Conservation (phyloP, 53 echinoderm and acorn worm species). For the Paelopatides confundens region DNA sequence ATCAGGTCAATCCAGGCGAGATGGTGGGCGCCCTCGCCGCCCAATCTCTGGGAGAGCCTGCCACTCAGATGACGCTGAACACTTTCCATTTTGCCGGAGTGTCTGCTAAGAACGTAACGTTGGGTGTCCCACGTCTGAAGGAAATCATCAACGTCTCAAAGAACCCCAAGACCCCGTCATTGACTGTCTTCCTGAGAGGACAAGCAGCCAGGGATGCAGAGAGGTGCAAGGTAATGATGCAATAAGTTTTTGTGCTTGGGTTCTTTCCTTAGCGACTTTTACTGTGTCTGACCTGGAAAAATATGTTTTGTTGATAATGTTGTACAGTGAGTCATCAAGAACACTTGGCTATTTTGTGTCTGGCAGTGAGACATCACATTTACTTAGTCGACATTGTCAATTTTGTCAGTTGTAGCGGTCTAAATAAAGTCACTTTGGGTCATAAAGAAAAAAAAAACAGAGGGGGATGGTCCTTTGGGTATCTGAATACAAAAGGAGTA, state of each 20-base stretch:
- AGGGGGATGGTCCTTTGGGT: too few species aligned
- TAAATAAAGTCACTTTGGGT: too few species aligned
- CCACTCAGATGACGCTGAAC: constrained; percentile 99
- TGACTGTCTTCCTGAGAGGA: constrained; percentile 95
- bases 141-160: constrained; percentile 99
- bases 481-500: too few species aligned
- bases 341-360: not conserved
- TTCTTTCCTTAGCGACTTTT: too few species aligned
- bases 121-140: constrained; percentile 98
- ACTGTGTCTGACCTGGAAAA: too few species aligned
- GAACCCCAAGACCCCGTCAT: constrained; percentile 98
- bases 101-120: constrained; percentile 99
- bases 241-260: too few species aligned
- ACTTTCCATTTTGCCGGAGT: constrained; percentile 99
- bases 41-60: constrained; percentile 98
- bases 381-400: too few species aligned
- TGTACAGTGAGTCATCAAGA: too few species aligned
- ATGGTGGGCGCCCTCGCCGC: constrained; percentile 98
- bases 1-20: constrained; percentile 88
- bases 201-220: constrained; percentile 98
- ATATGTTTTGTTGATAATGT: too few species aligned
- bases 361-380: too few species aligned
- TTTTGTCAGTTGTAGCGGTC: too few species aligned
- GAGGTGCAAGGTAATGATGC: constrained; percentile 98
- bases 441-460: too few species aligned